Evolutionary conservation across 2,113 vertebrate species (phyloP), one percentile per base, ranked within the genome.

Genomic region (Mesoclemmys tuberculata): DNA sequence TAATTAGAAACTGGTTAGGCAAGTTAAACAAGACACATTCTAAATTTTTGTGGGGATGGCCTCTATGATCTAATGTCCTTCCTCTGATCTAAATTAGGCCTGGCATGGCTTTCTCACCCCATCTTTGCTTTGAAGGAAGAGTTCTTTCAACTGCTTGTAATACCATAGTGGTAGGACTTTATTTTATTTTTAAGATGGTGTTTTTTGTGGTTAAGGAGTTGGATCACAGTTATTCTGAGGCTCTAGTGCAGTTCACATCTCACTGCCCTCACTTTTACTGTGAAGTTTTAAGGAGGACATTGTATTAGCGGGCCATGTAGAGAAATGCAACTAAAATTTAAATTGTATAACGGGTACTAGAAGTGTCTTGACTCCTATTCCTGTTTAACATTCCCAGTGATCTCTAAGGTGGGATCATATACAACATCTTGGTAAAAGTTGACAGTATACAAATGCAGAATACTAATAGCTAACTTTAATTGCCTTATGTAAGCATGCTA

Each of bases 1-100:
- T 71, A 79, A 44, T 18, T 92, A n/a, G 58, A 75, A 93, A 93
- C 89, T 90, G 38, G 96, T 95, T 93, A 88, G 80, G 49, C 86
- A 19, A 81, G 95, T 84, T 95, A 48, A 92, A 77, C 92, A 84
- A n/a, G 12, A 3, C 4, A 1, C 10, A 4, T 31, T 90, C 8
- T 93, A 74, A 56, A 80, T 75, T 3, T 88, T 90, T 75, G 77
- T 77, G 89, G 52, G 4, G 52, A 56, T 8, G 0, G 0, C 46
- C 9, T 81, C 56, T 95, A 41, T 96, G 64, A 52, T 94, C 80
- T 96, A 84, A 82, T 75, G 64, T 93, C 55, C 55, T 87, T 89
- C 35, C 16, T 68, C 71, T 93, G 56, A 61, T 92, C 58, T 83
- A 85, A 18, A 85, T 29, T 81, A 26, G 41, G 81, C 92, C 77